Base-by-base conservation (phyloP, 2,888 invertebrate genomes). In the Molanna angustata region DNA sequence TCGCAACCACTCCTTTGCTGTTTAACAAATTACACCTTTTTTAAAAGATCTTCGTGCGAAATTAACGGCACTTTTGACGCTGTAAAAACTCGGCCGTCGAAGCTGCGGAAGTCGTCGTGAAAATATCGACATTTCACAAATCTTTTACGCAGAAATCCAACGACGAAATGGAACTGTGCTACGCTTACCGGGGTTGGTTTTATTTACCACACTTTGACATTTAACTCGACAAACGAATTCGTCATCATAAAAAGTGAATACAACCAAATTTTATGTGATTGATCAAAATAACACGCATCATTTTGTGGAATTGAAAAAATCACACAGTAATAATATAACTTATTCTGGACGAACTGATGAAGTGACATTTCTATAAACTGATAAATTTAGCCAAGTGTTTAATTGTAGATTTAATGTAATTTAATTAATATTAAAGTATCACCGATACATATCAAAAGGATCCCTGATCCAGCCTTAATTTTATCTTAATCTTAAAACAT, bases 391-490 rank as follows among this genome's bases (percentile, higher is more conserved):
- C 11, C 11, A 27, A 27, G 11, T 27, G 27, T 7, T 7, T 27
- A 51, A 51, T 20, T 1, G 13, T 3, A 19, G 19, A 19, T 14
- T 40, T 27, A 20, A 51, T 51, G 51, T 51, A 51, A 51, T 13
- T 27, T 40, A 11, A n/a, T 13, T n/a, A n/a, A n/a, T n/a, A 40
- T 14, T 20, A 21, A 22, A 44, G 43, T 20, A 19, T 35, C 49
- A 57, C 51, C 54, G 41, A 54, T 51, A 48, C 51, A 47, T 50
- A 54, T 48, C 50, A 51, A 56, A 53, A 57, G 50, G 56, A 49
- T 57, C 43, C 35, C 37, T 19, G 37, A 44, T 49, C 56, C 43
- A 53, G 54, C 54, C 54, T 54, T 54, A 41, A 49, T 32, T 46
- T 31, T 44, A 22, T n/a, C n/a, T n/a, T n/a, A n/a, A n/a, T n/a